Evolutionary conservation across 2,888 invertebrate genomes (phyloP).

Genomic region (Heliconius erato): DNA sequence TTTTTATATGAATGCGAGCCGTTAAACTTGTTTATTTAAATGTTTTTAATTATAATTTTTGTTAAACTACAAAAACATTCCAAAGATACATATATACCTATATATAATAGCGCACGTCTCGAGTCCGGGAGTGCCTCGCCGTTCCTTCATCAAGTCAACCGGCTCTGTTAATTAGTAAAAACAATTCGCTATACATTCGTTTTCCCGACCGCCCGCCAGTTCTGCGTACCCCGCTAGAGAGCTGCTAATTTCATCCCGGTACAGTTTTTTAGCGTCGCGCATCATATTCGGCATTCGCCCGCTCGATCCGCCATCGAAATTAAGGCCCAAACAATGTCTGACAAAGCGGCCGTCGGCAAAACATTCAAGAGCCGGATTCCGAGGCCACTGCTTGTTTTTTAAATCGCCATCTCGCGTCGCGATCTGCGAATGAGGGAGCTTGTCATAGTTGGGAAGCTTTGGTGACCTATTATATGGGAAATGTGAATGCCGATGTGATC

Average conservation of each 20-base stretch:
- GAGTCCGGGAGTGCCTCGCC: conserved; percentile 17
- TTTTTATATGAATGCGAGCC: background rate
- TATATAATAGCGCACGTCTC: conserved; percentile 11
- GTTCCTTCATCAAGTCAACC: conserved; percentile 71
- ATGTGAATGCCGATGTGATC: conserved; percentile 72
- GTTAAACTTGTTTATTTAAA: conserved; percentile 33
- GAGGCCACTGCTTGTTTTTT: conserved; percentile 80
- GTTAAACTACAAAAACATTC: background rate
- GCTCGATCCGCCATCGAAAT: conserved; percentile 84
- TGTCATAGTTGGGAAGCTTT: conserved; percentile 83
- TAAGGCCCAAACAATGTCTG: conserved; percentile 85
- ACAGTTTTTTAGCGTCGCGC: conserved; percentile 83
- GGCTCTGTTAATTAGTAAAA: conserved; percentile 83
- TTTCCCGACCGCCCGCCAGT: conserved; percentile 84
- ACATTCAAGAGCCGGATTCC: conserved; percentile 84
- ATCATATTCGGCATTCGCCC: conserved; percentile 86
- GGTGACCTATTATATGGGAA: conserved; percentile 83
- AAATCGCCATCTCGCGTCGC: conserved; percentile 78
- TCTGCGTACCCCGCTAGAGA: conserved; percentile 84
- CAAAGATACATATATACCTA: background rate
- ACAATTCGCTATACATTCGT: conserved; percentile 81
- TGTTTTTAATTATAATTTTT: conserved; percentile 38
- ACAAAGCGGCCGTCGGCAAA: conserved; percentile 86
- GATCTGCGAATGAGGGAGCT: conserved; percentile 82
- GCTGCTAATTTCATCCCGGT: conserved; percentile 84